Conservation (phyloP, 2,888 invertebrate species). For the Apotomis turbidana region DNA sequence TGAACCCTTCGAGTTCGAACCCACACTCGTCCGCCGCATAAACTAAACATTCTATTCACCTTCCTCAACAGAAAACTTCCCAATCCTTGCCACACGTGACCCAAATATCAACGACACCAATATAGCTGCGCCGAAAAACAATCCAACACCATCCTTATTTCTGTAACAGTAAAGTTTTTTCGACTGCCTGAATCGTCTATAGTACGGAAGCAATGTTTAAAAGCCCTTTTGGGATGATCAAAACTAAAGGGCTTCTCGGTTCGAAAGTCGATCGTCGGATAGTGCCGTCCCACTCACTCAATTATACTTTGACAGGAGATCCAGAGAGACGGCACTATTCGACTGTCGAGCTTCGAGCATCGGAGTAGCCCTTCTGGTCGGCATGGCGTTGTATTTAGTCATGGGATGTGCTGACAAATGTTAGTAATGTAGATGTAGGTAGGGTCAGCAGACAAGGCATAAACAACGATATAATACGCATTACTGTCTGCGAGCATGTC, state of each 20-base stretch:
- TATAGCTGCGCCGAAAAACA: not conserved
- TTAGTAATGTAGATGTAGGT: conserved; percentile 15
- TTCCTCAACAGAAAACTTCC: conserved; percentile 39
- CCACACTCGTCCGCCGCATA: conserved; percentile 36
- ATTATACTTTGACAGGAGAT: no score
- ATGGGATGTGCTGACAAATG: not conserved
- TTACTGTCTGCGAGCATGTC: conserved; percentile 47
- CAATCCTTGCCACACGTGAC: conserved; percentile 39
- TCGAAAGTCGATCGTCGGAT: no score
- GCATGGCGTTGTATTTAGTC: not conserved
- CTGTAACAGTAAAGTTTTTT: not conserved
- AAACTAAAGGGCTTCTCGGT: not conserved
- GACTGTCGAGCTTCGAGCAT: no score
- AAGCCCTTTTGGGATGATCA: not conserved
- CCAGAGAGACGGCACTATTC: no score
- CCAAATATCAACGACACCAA: conserved; percentile 35
- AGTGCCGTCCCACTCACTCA: no score
- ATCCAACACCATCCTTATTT: conserved; percentile 3
- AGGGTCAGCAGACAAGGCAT: conserved; percentile 48
- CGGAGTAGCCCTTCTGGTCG: no score
- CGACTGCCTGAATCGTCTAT: not conserved
- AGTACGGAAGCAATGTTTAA: not conserved
- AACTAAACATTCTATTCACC: conserved; percentile 39
- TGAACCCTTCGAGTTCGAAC: conserved; percentile 36
- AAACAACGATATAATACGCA: conserved; percentile 53